Base-by-base conservation (phyloP, 1,140 invertebrate genomes). In the Aphaenogaster floridana region DNA sequence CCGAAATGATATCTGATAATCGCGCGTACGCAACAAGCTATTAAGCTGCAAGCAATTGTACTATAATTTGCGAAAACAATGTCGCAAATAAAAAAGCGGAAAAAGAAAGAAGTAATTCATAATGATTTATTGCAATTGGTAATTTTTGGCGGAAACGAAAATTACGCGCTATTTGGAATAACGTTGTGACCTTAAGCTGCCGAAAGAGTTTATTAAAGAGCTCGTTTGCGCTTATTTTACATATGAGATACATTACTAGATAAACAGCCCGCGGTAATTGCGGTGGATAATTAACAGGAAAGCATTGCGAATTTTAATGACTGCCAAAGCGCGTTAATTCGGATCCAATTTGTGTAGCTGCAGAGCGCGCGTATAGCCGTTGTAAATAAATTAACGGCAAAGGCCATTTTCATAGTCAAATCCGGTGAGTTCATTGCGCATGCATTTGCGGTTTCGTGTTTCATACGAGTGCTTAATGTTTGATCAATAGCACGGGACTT, bases 391-490 rank as follows among this genome's bases (percentile, higher is more conserved):
- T 69, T 69, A 69, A 48, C 48, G 42, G 66, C 34, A 54, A 21
- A 86, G 4, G 39, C 34, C 21, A 81, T 71, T 89, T 59, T 54
- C 45, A 57, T 34, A 64, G 34, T 36, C 13, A 63, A 48, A 69
- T 0, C 8, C 11, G 11, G 42, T 21, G 39, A 50, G 36, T 50
- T 36, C 34, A 63, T 90, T 39, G n/a, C 9, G 68, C 54, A 86
- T 77, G 71, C 57, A 80, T 88, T 89, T 85, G 36, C 36, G 17
- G 48, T 77, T 69, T 80, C 74, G 84, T 69, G 61, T 88, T 52
- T 77, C 52, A 78, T 81, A 72, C 1, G 11, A 52, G 28, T 45
- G 77, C 57, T 28, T 71, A 54, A 74, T 36, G 34, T 57, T 61
- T 39, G 80, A 13, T 11, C n/a, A 34, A 39, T 66, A 15, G 17